Base-by-base conservation (phyloP, 1,140 invertebrate species). In the Zaprionus lachaisei region DNA sequence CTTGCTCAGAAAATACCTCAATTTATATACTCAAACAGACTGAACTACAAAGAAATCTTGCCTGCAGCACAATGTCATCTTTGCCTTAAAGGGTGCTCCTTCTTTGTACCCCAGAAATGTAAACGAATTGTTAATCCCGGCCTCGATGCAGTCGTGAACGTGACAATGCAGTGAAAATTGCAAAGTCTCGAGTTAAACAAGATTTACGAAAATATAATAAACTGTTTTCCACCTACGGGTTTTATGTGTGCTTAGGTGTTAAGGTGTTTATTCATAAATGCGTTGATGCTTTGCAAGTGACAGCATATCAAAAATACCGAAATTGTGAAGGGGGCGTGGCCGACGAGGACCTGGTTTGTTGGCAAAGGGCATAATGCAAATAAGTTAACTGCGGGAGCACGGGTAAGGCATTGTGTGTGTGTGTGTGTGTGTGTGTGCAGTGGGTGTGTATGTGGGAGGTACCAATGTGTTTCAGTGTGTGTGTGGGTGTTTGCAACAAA, bases 401-500 rank as follows among this genome's bases (percentile, higher is more conserved):
- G 12, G 24, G 20, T 11, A 9, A 34, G n/a, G 28, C 6, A n/a
- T 1, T 20, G 20, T 20, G 41, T 72, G 62, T 41, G 20, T 20
- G 20, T 20, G 41, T 72, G 62, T 41, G 28, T 28, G 31, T 56
- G 34, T 14, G 34, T 22, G 68, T 41, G 28, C 49, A n/a, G 38
- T 64, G 34, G n/a, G 28, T 7, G 28, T 31, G 31, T 9, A 11
- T 34, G 38, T n/a, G 38, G 15, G 14, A 31, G 37, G 4, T 14
- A 34, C 2, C 9, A 4, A 0, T 9, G 31, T 34, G 17, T 38
- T 38, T 44, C n/a, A n/a, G 58, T 60, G 6, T 31, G 28, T 60
- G 5, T 55, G 28, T 72, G 34, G 47, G 34, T 9, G 26, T 70
- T 24, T 66, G 58, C 75, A 79, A 73, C 66, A 85, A 83, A 77